Evolutionary conservation across 35 echinoderm and acorn worm genomes (phyloP), one percentile per base, ranked within the genome.

Genomic region (Lytechinus variegatus): DNA sequence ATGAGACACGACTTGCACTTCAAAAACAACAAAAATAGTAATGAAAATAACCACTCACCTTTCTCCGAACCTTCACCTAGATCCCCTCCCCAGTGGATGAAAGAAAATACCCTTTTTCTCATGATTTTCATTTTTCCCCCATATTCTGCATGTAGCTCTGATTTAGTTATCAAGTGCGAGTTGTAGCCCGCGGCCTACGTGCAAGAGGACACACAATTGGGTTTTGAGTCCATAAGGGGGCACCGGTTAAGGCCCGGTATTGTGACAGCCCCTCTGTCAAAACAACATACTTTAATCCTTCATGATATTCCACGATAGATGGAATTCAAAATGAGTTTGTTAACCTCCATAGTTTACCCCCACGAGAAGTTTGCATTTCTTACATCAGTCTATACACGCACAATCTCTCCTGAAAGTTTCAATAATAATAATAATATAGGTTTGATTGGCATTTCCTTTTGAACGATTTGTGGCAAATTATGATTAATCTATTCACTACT

Each of bases 281-380:
- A 79, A 79, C 66, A 79, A 79, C 66, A 79, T 79, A 79, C 66
- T 79, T 79, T 79, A 79, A 79, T 79, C 66, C 66, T 6, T 79
- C 66, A 79, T 79, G 66, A 27, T 79, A 79, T 19, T 24, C 8
- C 66, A 79, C 66, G 66, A 79, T 79, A 24, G 66, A 79, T 79
- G 66, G 66, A 79, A 79, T 79, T 79, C 16, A 71, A 60, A 60
- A 60, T 60, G 57, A 10, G 57, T 60, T 60, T 16, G 16, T 60
- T 60, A 10, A 60, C 57, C 61, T 71, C 12, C 55, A 44, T 44
- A 44, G 12, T 71, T 24, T 71, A 71, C 12, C 61, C 61, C 12
- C 14, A 14, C 2, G 24, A 24, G 16, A 79, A 58, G 66, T 79
- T 79, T 3, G 66, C 7, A 79, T 79, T 79, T 79, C 21, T 24